These are phyloP conservation scores for Lordiphosa fenestrarum DNA, from an alignment of 2,888 invertebrate genomes.

Conservation along the genomic window DNA sequence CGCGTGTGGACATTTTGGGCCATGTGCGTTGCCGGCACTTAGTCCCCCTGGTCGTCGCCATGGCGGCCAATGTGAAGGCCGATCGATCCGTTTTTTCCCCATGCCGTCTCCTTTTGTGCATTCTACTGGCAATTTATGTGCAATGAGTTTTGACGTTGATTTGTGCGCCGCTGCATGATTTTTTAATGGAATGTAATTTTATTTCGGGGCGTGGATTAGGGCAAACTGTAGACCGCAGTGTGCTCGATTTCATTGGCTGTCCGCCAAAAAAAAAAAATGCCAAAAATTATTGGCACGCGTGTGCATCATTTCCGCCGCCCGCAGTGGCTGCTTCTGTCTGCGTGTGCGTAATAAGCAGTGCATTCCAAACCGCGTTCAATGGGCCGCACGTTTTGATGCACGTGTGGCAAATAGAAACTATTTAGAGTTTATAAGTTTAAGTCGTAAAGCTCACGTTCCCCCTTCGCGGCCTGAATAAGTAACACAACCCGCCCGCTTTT, in stretches of 20 bases:
- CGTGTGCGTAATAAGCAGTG: slow-evolving; percentile 10
- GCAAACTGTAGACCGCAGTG: slow-evolving; percentile 30
- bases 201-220: slow-evolving; percentile 24
- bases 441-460: too few relatives aligned
- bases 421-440: too few relatives aligned
- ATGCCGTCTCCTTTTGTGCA: slow-evolving; percentile 6
- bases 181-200: slow-evolving; percentile 69
- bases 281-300: slow-evolving; percentile 32
- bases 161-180: slow-evolving; percentile 63
- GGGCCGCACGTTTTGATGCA: slow-evolving; percentile 1
- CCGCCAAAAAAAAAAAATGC: slow-evolving; percentile 40
- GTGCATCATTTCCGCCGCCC: slow-evolving; percentile 5
- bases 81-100: slow-evolving; percentile 52
- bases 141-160: slow-evolving; percentile 69
- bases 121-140: slow-evolving; percentile 57
- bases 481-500: slow-evolving; percentile 5
- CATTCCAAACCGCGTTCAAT: slow-evolving; percentile 37
- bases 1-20: slow-evolving; percentile 40
- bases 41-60: slow-evolving; percentile 27
- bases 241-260: slow-evolving; percentile 66
- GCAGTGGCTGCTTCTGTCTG: slow-evolving; percentile 5
- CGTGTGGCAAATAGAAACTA: too few relatives aligned
- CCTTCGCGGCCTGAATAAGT: slow-evolving; percentile 23
- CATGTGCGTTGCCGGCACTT: slow-evolving; percentile 33
- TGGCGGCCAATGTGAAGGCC: slow-evolving; percentile 70